These are phyloP conservation scores for Anser cygnoides DNA, from an alignment of 2,113 vertebrate genomes.

Conservation along the genomic window DNA sequence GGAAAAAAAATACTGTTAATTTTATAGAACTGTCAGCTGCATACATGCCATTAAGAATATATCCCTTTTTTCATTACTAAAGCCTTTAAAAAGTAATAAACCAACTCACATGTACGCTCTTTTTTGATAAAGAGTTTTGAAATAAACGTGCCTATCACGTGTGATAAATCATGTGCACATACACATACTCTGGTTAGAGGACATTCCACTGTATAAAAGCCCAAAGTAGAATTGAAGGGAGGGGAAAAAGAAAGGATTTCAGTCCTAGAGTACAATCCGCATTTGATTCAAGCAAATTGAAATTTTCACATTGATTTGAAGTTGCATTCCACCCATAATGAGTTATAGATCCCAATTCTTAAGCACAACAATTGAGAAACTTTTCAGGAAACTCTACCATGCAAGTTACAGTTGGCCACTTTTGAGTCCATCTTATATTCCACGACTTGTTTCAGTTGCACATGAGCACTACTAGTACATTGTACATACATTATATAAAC, in stretches of 20 bases:
- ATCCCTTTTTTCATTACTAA: not conserved
- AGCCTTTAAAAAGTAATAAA: not conserved
- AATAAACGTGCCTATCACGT: not conserved
- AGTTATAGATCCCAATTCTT: not conserved
- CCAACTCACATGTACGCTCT: not conserved
- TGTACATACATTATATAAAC: not conserved
- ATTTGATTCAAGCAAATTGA: not conserved
- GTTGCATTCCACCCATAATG: not conserved
- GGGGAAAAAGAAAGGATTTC: not conserved
- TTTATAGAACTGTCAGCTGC: not conserved
- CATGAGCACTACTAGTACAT: not conserved
- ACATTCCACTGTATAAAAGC: not conserved
- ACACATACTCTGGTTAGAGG: not conserved
- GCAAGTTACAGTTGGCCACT: not conserved
- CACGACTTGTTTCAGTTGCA: not conserved
- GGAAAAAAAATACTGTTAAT: not conserved
- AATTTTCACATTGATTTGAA: not conserved
- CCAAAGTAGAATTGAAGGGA: not conserved
- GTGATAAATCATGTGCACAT: not conserved
- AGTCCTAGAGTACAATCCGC: not conserved
- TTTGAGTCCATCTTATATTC: not conserved
- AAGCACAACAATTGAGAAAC: not conserved
- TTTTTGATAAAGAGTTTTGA: not conserved
- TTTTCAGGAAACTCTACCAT: not conserved
- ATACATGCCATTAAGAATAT: not conserved